These are phyloP conservation scores for Lasioglossum oenotherae DNA, from an alignment of 2,888 invertebrate genomes.

Conservation along the genomic window DNA sequence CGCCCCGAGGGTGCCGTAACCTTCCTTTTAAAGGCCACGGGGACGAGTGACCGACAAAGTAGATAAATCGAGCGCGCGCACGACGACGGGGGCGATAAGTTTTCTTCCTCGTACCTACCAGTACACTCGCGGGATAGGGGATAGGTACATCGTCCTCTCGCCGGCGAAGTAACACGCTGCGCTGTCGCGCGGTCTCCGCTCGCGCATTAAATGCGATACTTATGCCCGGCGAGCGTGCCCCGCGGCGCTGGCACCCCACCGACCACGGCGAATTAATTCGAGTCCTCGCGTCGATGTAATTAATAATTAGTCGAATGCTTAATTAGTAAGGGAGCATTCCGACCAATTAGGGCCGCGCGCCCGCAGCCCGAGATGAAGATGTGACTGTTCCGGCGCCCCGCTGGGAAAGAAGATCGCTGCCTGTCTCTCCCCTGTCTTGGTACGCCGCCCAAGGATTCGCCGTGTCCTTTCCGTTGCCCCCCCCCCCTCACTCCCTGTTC, in stretches of 20 bases:
- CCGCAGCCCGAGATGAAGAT: constrained; percentile 68
- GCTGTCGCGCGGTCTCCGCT: constrained; percentile 61
- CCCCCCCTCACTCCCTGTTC: neutral
- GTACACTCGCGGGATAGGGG: neutral
- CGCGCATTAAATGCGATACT: constrained; percentile 72
- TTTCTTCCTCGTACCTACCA: neutral
- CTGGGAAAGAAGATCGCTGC: constrained; percentile 67
- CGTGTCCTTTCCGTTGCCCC: constrained; percentile 21
- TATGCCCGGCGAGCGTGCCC: constrained; percentile 67
- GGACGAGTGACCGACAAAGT: constrained; percentile 54
- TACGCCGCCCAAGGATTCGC: neutral
- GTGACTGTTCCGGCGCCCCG: constrained; percentile 65
- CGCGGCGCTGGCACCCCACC: constrained; percentile 65
- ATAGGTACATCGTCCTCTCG: constrained; percentile 48
- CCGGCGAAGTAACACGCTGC: constrained; percentile 40
- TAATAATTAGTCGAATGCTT: constrained; percentile 79
- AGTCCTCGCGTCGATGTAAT: constrained; percentile 75
- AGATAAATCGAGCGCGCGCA: constrained; percentile 65
- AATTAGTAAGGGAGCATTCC: constrained; percentile 75
- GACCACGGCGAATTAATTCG: constrained; percentile 75
- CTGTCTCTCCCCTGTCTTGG: constrained; percentile 25
- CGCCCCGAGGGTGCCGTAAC: constrained; percentile 38
- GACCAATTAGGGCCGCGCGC: constrained; percentile 72
- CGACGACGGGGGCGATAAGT: constrained; percentile 27
- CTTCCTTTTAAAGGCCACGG: constrained; percentile 26